phyloP scores from a whole-genome alignment of 2,797 vertebrate genomes.

The Helarctos malayanus region DNA sequence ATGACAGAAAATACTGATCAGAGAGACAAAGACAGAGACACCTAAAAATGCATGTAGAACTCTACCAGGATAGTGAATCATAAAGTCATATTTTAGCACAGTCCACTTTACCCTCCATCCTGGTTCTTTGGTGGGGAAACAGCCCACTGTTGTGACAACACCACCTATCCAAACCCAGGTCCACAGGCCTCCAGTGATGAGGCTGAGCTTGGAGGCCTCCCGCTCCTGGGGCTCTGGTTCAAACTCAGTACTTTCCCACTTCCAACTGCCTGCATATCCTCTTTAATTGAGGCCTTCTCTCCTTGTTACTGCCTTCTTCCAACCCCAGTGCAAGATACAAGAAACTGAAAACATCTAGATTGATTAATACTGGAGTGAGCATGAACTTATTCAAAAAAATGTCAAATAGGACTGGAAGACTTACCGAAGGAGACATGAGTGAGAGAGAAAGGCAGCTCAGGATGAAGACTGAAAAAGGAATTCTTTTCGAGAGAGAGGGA shows the following conservation, averaged over 20 bases:
- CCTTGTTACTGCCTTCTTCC: not conserved
- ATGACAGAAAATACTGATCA: not conserved
- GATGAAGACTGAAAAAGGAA: not conserved
- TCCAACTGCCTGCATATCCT: not conserved
- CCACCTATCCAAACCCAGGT: not conserved
- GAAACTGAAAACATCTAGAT: not conserved
- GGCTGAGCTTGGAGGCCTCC: not conserved
- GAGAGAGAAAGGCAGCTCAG: not conserved
- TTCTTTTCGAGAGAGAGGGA: not conserved
- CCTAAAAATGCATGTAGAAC: not conserved
- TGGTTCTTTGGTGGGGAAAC: not conserved
- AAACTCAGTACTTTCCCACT: not conserved
- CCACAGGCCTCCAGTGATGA: not conserved
- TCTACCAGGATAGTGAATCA: not conserved
- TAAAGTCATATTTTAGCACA: not conserved
- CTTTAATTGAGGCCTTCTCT: not conserved
- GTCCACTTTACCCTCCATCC: not conserved
- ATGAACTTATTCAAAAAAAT: not conserved
- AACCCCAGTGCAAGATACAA: not conserved
- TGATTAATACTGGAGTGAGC: not conserved
- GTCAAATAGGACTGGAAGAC: not conserved
- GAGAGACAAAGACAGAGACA: not conserved
- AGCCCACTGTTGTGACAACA: not conserved
- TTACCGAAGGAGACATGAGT: not conserved
- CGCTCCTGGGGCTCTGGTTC: not conserved